Base-by-base conservation (phyloP, 2,888 invertebrate genomes). In the Dasysyrphus albostriatus region DNA sequence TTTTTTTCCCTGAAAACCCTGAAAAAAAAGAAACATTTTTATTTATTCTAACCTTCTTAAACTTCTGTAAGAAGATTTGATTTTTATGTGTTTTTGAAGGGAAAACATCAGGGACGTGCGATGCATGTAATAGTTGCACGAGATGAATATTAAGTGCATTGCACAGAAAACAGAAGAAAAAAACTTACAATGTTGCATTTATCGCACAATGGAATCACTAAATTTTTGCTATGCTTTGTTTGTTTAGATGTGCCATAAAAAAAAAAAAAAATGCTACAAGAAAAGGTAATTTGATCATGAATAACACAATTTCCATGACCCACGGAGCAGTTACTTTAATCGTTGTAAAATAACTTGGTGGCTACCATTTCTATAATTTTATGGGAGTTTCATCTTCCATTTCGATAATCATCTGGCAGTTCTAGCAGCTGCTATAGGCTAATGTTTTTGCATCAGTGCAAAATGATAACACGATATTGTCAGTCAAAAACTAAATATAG, bases 281-380 rank as follows among this genome's bases (percentile, higher is more conserved):
- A 44, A 49, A 58, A 51, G 37, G 69, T 69, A 69, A 74, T 75
- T 74, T 61, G 74, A 81, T 39, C 70, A 69, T 73, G 69, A 82
- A 85, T 34, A 83, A 83, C 85, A 85, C 74, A 82, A 65, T 85
- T 82, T 85, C 56, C 85, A 85, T 85, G 84, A 84, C 84, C 81
- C 72, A 75, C 34, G 19, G 47, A 58, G 49, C 58, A 16, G 56
- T 77, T 67, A 56, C 49, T 37, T 39, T 74, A 61, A 75, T 51
- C 74, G 74, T 29, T 74, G 58, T 54, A 49, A 49, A 70, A 65
- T 24, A 24, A 24, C 12, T 29, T 24, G 54, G 24, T 44, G 24
- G 42, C 79, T 56, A 32, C 63, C 42, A 70, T 73, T 67, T 67
- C 19, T 10, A 49, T 16, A 37, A 59, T 19, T 24, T 16, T 32